A percentile compares a stretch with the other conserved stretches of the same genome.
Evolutionary conservation across 2,888 invertebrate genomes (phyloP).

Genomic region (Penaeus monodon): DNA sequence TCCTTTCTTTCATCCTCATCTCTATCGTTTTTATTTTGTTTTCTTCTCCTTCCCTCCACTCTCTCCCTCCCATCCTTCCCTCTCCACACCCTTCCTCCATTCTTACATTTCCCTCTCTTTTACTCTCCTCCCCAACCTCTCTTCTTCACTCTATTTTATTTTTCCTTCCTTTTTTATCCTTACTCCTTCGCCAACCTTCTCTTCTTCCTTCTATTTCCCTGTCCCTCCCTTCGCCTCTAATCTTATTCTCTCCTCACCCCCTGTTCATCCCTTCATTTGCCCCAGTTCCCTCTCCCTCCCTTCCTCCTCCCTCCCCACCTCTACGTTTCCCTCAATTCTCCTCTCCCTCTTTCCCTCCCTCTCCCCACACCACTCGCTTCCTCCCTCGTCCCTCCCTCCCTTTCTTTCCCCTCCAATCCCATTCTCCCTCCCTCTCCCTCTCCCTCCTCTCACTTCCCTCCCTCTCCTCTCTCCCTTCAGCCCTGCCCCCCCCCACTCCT

Average conservation of each 20-base stretch:
- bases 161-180: not conserved
- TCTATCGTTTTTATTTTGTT: too few relatives aligned
- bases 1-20: too few relatives aligned
- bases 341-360: not conserved
- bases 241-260: not conserved
- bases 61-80: too few relatives aligned
- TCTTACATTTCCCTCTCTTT: not conserved
- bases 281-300: not conserved
- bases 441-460: not conserved
- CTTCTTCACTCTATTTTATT: not conserved
- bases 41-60: too few relatives aligned
- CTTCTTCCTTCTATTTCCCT: not conserved
- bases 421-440: not conserved
- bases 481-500: too few relatives aligned
- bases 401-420: not conserved
- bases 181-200: not conserved
- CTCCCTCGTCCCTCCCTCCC: not conserved
- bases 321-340: not conserved
- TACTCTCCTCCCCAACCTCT: not conserved
- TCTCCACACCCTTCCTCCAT: too few relatives aligned
- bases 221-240: not conserved
- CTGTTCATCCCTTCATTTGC: not conserved
- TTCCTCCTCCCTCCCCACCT: not conserved
- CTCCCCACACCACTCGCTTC: not conserved
- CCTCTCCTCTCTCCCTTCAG: not conserved